These are phyloP conservation scores for Scrobipalpa atriplicella DNA, from an alignment of 2,888 invertebrate genomes.

Conservation along the genomic window DNA sequence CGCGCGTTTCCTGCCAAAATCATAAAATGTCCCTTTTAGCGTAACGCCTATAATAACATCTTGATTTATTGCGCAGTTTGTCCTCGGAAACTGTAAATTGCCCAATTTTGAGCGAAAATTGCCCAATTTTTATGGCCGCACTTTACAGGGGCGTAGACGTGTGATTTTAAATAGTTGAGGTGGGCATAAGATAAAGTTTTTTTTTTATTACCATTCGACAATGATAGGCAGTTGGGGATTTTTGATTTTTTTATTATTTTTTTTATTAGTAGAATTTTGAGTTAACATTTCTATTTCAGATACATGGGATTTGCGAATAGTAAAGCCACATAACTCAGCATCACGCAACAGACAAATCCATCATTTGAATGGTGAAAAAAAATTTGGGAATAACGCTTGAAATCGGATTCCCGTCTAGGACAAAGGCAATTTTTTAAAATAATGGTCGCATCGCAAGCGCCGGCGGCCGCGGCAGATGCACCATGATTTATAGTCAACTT, in stretches of 20 bases:
- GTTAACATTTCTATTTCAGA: too few species aligned
- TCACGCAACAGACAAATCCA: conserved; percentile 47
- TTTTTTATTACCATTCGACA: background rate
- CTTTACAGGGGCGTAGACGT: conserved; percentile 51
- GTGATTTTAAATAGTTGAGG: conserved; percentile 61
- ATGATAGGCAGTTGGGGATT: background rate
- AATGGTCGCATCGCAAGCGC: conserved; percentile 51
- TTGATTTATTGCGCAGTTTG: conserved; percentile 64
- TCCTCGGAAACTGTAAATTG: conserved; percentile 65
- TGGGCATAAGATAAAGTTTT: conserved; percentile 7
- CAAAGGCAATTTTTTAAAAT: conserved; percentile 53
- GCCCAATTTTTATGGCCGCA: conserved; percentile 50
- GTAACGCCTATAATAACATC: conserved; percentile 47
- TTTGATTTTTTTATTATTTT: background rate
- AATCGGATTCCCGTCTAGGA: conserved; percentile 47
- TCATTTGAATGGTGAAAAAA: conserved; percentile 43
- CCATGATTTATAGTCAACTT: conserved; percentile 73
- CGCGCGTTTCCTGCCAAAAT: conserved; percentile 38
- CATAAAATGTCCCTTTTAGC: conserved; percentile 43
- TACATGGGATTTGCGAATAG: conserved; percentile 4
- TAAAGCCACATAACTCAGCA: conserved; percentile 26
- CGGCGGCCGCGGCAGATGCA: conserved; percentile 65
- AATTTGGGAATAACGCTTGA: conserved; percentile 43
- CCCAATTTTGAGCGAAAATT: conserved; percentile 62
- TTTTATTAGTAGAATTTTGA: background rate